Evolutionary conservation across 1,140 invertebrate genomes (phyloP).

Genomic region (Zaprionus kolodkinae): DNA sequence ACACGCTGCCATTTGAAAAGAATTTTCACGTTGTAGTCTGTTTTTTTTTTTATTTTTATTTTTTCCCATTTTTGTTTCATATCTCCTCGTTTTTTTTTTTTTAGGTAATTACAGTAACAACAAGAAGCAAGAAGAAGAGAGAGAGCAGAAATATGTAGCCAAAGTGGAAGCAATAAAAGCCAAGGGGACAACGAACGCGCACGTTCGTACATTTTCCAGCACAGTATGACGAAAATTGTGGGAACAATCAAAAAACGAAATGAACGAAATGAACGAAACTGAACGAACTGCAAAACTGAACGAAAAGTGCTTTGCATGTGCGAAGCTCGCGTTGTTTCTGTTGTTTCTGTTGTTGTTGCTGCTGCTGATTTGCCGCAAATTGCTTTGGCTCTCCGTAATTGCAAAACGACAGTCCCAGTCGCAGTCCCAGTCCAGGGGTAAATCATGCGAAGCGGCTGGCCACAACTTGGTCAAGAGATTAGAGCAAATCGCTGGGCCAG

Average conservation of each 20-base stretch:
- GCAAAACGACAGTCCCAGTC: slow-evolving; percentile 17
- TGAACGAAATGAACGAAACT: too few relatives aligned
- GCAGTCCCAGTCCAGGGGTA: slow-evolving; percentile 44
- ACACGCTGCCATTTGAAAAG: slow-evolving; percentile 73
- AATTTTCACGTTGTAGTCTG: slow-evolving; percentile 69
- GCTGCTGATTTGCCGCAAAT: slow-evolving; percentile 51
- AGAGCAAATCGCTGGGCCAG: slow-evolving; percentile 48
- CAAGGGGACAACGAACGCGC: slow-evolving; percentile 51
- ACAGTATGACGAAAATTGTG: slow-evolving; percentile 80
- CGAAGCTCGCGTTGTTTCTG: slow-evolving; percentile 45
- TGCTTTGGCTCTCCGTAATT: slow-evolving; percentile 36
- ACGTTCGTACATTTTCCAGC: slow-evolving; percentile 74
- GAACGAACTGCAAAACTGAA: slow-evolving; percentile 44
- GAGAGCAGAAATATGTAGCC: not conserved
- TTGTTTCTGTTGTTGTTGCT: slow-evolving; percentile 17
- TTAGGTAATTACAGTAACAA: slow-evolving; percentile 73
- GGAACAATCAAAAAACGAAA: slow-evolving; percentile 82
- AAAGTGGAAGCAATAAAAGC: not conserved
- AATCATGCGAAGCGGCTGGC: slow-evolving; percentile 65
- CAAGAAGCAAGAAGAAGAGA: slow-evolving; percentile 19
- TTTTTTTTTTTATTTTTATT: slow-evolving; percentile 46
- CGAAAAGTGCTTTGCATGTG: slow-evolving; percentile 74
- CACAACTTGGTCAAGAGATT: slow-evolving; percentile 80
- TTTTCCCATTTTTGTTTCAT: slow-evolving; percentile 30
- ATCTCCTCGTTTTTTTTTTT: slow-evolving; percentile 25